Evolutionary conservation across 2,797 vertebrate genomes (phyloP), one percentile per base, ranked within the genome.

Genomic region (Heterohyrax brucei): DNA sequence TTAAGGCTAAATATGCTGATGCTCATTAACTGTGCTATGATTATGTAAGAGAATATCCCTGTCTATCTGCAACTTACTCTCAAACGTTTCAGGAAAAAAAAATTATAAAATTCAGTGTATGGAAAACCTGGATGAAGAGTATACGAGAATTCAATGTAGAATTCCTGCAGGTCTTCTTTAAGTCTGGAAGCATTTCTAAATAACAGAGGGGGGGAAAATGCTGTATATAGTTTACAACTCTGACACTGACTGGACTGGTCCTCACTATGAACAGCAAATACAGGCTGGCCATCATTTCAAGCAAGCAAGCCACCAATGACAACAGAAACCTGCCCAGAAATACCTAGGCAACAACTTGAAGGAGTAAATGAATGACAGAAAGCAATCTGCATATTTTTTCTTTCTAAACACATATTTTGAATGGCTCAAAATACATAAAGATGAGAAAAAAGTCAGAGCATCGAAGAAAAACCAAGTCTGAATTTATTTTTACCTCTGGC

Each of bases 11-110:
- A 46, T 26, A 70, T 78, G 10, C 79, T 56, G n/a, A 56, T 77
- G 89, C 56, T 83, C n/a, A 53, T 62, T 14, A 85, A 44, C 2
- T 64, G n/a, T n/a, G 78, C 22, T 66, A 76, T 16, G 30, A 82
- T 39, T 72, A 84, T 59, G 21, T 62, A 73, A 64, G 18, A 39
- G 46, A 26, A 79, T 30, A 10, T 50, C 21, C 18, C 30, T 64
- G 6, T 30, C 33, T 66, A 24, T 30, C 19, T 79, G 59, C 64
- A 92, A 90, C 18, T 64, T 83, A 93, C 50, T 80, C 44, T 89
- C 39, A 84, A 72, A 48, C 92, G 10, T 90, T 96, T 96, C 68
- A 81, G 50, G 84, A 90, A 85, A 66, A 89, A 87, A 95, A 68
- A 73, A 56, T 82, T 14, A 18, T 82, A 86, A 88, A 93, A 89